Conservation (phyloP, 2,888 invertebrate species). For the Volucella bombylans region DNA sequence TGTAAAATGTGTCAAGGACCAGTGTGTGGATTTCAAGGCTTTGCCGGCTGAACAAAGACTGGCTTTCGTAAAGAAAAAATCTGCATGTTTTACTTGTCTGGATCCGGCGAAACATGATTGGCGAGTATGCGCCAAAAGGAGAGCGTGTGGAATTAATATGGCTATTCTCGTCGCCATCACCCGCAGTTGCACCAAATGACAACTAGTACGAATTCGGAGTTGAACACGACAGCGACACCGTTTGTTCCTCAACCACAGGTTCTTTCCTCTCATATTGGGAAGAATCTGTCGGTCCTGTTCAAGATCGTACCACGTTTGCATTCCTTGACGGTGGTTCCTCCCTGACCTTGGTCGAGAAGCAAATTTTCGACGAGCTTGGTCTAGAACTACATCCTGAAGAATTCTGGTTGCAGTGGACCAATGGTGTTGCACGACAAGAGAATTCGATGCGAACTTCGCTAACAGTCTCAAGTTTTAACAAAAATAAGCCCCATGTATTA, state of each 20-base stretch:
- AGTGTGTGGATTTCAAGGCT: too few species aligned
- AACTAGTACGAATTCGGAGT: not conserved
- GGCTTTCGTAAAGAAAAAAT: slow-evolving; percentile 1
- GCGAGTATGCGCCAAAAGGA: slow-evolving; percentile 12
- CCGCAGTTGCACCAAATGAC: not conserved
- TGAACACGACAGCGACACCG: not conserved
- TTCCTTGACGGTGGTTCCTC: too few species aligned
- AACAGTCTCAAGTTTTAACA: too few species aligned
- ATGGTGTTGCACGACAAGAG: too few species aligned
- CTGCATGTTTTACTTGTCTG: not conserved
- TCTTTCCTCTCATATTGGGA: slow-evolving; percentile 10
- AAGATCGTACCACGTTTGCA: slow-evolving; percentile 32
- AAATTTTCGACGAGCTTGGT: too few species aligned
- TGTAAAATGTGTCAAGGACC: not conserved
- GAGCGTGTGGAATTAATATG: slow-evolving; percentile 4
- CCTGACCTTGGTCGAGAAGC: too few species aligned
- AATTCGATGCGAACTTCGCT: too few species aligned
- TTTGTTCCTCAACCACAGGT: slow-evolving; percentile 1
- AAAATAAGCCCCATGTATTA: too few species aligned
- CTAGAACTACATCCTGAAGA: too few species aligned
- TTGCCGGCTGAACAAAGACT: slow-evolving; percentile 1
- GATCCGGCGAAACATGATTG: not conserved
- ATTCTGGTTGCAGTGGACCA: too few species aligned
- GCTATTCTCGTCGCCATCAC: slow-evolving; percentile 2
- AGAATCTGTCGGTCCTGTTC: slow-evolving; percentile 12